These are phyloP conservation scores for Ascaphus truei DNA, from an alignment of 2,113 vertebrate species.

Conservation along the genomic window DNA sequence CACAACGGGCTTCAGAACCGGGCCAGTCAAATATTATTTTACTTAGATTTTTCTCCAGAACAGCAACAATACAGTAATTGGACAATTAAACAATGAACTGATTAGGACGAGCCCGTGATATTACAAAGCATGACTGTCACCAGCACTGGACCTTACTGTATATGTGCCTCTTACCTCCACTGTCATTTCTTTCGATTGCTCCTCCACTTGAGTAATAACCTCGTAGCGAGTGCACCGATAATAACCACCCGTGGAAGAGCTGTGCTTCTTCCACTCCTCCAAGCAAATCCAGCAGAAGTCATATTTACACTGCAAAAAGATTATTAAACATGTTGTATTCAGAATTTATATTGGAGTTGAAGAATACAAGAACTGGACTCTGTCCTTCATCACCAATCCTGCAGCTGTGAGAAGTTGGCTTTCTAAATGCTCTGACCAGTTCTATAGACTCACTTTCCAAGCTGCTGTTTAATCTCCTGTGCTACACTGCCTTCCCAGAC, in stretches of 20 bases:
- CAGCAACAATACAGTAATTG: background rate
- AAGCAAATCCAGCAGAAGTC: slow-evolving; percentile 99
- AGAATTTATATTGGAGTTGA: no score
- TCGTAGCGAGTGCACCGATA: slow-evolving; percentile 97
- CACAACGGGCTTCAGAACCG: background rate
- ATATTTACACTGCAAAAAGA: slow-evolving; percentile 86
- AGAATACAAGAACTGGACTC: no score
- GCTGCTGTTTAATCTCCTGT: no score
- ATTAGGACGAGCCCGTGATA: no score
- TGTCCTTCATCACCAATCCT: no score
- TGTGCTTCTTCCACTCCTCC: slow-evolving; percentile 99
- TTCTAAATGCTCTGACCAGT: no score
- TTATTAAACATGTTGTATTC: slow-evolving; percentile 31
- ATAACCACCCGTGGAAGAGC: slow-evolving; percentile 96
- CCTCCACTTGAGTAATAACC: slow-evolving; percentile 94
- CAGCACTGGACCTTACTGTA: background rate
- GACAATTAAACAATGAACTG: background rate
- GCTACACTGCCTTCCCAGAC: no score
- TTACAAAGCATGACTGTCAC: background rate
- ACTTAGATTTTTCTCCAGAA: background rate
- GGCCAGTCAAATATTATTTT: background rate
- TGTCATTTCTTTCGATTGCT: slow-evolving; percentile 96
- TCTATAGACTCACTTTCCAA: background rate
- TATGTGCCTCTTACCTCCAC: slow-evolving; percentile 73
- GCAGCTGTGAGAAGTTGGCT: no score